A percentile compares a stretch with the other conserved stretches of the same genome.
Evolutionary conservation across 2,113 vertebrate genomes (phyloP).

Genomic region (Semicossyphus pulcher): DNA sequence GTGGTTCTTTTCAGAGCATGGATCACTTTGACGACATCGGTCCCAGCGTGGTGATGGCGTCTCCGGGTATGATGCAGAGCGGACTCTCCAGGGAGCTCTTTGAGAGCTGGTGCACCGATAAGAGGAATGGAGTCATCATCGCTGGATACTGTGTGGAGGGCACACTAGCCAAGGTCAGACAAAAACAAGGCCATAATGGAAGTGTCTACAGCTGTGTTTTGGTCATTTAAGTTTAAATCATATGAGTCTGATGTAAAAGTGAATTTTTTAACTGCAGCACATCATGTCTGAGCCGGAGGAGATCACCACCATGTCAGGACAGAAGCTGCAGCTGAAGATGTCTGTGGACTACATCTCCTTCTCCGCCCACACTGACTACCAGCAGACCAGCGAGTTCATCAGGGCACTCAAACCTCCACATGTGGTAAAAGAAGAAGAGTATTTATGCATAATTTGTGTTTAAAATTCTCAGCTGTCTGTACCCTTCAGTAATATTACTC

Average conservation of each 20-base stretch:
- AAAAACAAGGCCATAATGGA: accelerated
- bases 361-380: conserved; percentile 98
- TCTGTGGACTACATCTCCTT: conserved; percentile 99
- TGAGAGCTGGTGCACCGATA: conserved; percentile 99
- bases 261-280: conserved; percentile 83
- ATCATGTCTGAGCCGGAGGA: conserved; percentile 99
- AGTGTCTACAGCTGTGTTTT: background rate
- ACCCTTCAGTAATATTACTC: background rate
- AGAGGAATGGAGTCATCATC: conserved; percentile 98
- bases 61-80: conserved; percentile 99
- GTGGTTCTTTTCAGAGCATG: conserved; percentile 88
- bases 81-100: conserved; percentile 96
- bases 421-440: conserved; percentile 84
- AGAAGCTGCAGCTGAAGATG: conserved; percentile 99
- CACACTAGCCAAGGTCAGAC: conserved; percentile 93
- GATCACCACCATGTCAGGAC: conserved; percentile 98
- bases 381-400: conserved; percentile 99
- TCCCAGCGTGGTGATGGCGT: conserved; percentile 98
- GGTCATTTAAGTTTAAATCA: background rate
- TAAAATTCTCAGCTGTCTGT: background rate
- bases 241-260: background rate
- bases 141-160: conserved; percentile 98
- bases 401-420: conserved; percentile 97
- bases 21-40: conserved; percentile 99
- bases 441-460: background rate